Evolutionary conservation across 2,888 invertebrate genomes (phyloP).

Genomic region (Orgyia antiqua): DNA sequence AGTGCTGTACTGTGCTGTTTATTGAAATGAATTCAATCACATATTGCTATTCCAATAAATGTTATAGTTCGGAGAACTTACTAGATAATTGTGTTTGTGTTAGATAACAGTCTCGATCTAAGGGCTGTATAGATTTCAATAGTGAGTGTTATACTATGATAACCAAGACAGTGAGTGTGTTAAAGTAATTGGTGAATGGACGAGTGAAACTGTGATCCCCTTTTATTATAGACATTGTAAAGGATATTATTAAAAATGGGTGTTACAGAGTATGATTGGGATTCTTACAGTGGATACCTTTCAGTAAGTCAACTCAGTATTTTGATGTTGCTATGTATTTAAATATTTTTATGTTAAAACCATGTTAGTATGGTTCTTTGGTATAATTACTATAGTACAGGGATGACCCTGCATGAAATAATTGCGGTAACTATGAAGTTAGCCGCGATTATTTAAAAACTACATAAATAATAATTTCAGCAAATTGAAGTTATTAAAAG

Average conservation of each 20-base stretch:
- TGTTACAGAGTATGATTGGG: slow-evolving; percentile 71
- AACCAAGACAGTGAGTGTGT: slow-evolving; percentile 27
- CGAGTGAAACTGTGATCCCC: slow-evolving; percentile 35
- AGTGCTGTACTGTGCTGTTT: slow-evolving; percentile 46
- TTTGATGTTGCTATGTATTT: too few species aligned
- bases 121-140: slow-evolving; percentile 35
- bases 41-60: slow-evolving; percentile 46
- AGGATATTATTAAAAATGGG: slow-evolving; percentile 60
- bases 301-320: slow-evolving; percentile 54
- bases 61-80: slow-evolving; percentile 44
- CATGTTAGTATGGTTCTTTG: too few species aligned
- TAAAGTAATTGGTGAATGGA: slow-evolving; percentile 39
- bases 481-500: too few species aligned
- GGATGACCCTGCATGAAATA: too few species aligned
- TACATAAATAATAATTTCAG: too few species aligned
- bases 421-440: too few species aligned
- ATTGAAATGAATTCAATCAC: slow-evolving; percentile 56
- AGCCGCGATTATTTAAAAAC: too few species aligned
- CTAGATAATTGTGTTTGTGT: slow-evolving; percentile 64
- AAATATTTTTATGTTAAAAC: too few species aligned
- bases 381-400: too few species aligned
- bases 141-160: slow-evolving; percentile 31
- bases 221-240: slow-evolving; percentile 39
- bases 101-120: slow-evolving; percentile 50
- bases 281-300: slow-evolving; percentile 66